phyloP scores from a whole-genome alignment of 1,140 invertebrate species.

The Akabosia matsudoensis region DNA sequence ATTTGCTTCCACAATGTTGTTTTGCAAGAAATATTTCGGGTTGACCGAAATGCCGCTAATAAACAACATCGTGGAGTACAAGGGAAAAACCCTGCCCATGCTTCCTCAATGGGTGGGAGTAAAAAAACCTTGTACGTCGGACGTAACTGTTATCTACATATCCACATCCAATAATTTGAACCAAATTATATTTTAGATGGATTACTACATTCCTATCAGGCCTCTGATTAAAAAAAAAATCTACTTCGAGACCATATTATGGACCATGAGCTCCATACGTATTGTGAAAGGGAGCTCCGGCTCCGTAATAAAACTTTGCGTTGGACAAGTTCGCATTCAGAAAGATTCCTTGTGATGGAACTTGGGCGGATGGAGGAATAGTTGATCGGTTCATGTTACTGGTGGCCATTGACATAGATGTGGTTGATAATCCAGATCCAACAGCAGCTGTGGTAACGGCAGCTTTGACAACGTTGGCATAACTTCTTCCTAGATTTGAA shows the following conservation, averaged over 20 bases:
- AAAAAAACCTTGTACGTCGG: conserved; percentile 44
- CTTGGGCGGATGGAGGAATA: neutral
- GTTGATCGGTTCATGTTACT: neutral
- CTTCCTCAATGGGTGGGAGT: no score
- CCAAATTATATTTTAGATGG: no score
- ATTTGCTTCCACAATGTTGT: conserved; percentile 38
- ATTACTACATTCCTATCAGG: no score
- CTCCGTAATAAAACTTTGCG: no score
- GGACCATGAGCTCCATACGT: no score
- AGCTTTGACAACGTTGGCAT: conserved; percentile 42
- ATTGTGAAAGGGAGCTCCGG: no score
- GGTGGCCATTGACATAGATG: neutral
- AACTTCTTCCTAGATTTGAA: conserved; percentile 31
- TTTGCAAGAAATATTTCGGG: neutral
- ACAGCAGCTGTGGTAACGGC: neutral
- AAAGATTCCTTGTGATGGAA: neutral
- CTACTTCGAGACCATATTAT: no score
- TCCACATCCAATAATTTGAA: no score
- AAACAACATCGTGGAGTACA: conserved; percentile 35
- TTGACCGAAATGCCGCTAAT: no score
- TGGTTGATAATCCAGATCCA: neutral
- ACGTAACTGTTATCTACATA: neutral
- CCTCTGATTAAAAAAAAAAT: no score
- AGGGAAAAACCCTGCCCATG: conserved; percentile 44
- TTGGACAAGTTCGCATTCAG: neutral